phyloP scores from a whole-genome alignment of 1,140 invertebrate species.

The Drosophila melanica region DNA sequence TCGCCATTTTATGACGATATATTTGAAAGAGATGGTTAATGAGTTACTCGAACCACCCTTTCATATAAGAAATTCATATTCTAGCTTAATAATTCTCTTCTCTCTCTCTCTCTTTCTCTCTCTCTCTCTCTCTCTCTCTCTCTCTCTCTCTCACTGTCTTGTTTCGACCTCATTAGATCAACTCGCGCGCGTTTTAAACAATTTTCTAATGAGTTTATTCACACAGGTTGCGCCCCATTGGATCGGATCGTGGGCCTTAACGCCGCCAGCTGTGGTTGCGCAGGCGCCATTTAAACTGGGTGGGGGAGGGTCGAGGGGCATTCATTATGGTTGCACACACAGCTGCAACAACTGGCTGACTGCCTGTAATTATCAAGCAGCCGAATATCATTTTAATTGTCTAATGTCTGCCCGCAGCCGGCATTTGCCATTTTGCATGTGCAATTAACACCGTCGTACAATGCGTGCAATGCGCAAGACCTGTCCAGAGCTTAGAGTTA shows the following conservation, averaged over 20 bases:
- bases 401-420: constrained; percentile 10
- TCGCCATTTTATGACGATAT: background rate
- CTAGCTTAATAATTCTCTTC: background rate
- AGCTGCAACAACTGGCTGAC: constrained; percentile 21
- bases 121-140: too few relatives aligned
- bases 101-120: too few relatives aligned
- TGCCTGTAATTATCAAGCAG: constrained; percentile 47
- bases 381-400: constrained; percentile 57
- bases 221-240: constrained; percentile 21
- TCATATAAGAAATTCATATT: too few relatives aligned
- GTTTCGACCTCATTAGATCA: constrained; percentile 21
- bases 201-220: constrained; percentile 36
- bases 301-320: background rate
- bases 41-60: background rate
- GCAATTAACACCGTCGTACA: constrained; percentile 45
- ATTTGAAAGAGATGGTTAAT: background rate
- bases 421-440: constrained; percentile 57
- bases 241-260: background rate
- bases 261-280: constrained; percentile 10
- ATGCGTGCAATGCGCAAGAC: constrained; percentile 32
- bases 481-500: constrained; percentile 7
- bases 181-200: constrained; percentile 4
- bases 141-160: too few relatives aligned
- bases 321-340: constrained; percentile 12
- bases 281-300: constrained; percentile 11